Base-by-base conservation (phyloP, 2,888 invertebrate species). In the Zele albiditarsus region DNA sequence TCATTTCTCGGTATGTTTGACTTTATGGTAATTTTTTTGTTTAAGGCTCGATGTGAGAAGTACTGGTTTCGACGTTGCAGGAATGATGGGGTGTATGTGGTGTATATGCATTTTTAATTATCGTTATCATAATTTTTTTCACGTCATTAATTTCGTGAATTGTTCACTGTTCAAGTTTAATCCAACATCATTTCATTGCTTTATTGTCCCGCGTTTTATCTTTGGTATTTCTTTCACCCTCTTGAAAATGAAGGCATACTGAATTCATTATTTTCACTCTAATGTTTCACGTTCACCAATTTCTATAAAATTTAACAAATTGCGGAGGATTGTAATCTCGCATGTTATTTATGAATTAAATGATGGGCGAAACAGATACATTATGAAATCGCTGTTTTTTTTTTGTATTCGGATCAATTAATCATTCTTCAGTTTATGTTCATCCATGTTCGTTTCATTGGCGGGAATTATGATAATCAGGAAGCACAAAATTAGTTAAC, bases 401-500 rank as follows among this genome's bases (percentile, higher is more conserved):
- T n/a, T 53, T 0, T 53, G 5, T 53, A n/a, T 53, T 53, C n/a
- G 3, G 4, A 20, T 53, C 8, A 38, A 38, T 53, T 53, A 20
- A 8, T 53, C n/a, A 31, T 49, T 49, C 46, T 67, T 6, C 23
- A 25, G 5, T 27, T 38, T 25, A 42, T 14, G 1, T 25, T 20
- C 25, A 49, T 31, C 57, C 20, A 49, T 68, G 27, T 42, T 53
- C 20, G 53, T 28, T 68, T 33, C 31, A 53, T 38, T 23, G 68
- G 33, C 31, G 31, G 20, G 20, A 28, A 53, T 68, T 31, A 68
- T 68, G 31, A 28, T 28, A 53, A 53, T 68, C 57, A 28, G 53
- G 68, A 68, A 53, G 68, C 68, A 68, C 31, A 68, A 31, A 68
- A 68, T 53, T 33, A 53, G 31, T 68, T 28, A 68, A 68, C 23